Conservation (phyloP, 1,140 invertebrate genomes). For the Drosophila baimaii region DNA sequence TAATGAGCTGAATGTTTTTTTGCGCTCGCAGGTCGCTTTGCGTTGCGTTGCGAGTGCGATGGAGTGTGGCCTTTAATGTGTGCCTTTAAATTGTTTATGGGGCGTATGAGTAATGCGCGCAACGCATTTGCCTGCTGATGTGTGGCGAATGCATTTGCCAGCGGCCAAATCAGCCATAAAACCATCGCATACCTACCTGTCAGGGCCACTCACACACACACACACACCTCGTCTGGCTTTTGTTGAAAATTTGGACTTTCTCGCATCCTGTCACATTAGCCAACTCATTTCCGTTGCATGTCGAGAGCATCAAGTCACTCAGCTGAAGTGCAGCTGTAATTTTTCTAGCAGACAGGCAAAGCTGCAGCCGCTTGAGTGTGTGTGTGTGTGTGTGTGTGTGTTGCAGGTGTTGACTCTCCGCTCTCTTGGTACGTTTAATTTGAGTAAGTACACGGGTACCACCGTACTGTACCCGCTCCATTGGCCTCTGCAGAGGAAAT, state of each 20-base stretch:
- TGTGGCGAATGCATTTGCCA: conserved; percentile 54
- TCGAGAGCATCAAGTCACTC: conserved; percentile 40
- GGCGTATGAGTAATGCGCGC: conserved; percentile 59
- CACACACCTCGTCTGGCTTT: conserved; percentile 8
- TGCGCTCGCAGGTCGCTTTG: conserved; percentile 17
- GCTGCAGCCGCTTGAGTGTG: conserved; percentile 21
- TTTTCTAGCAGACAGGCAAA: neutral
- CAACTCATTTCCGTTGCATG: conserved; percentile 53
- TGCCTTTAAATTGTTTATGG: conserved; percentile 49
- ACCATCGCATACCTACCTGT: conserved; percentile 50
- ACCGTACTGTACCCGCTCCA: no score
- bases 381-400: no score
- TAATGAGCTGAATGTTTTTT: conserved; percentile 60
- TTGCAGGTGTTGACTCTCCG: conserved; percentile 25
- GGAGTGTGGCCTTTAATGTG: conserved; percentile 22
- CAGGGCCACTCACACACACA: conserved; percentile 41
- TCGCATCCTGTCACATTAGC: conserved; percentile 36
- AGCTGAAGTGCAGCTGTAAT: conserved; percentile 19
- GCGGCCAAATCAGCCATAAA: conserved; percentile 67
- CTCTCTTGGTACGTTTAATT: conserved; percentile 57
- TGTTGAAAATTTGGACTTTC: conserved; percentile 36
- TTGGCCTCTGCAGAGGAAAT: conserved; percentile 57
- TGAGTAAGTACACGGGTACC: conserved; percentile 61
- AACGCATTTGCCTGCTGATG: conserved; percentile 52
- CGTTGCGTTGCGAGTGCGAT: conserved; percentile 6